These are phyloP conservation scores for Raja brachyura DNA, from an alignment of 2,113 vertebrate genomes.

Conservation along the genomic window DNA sequence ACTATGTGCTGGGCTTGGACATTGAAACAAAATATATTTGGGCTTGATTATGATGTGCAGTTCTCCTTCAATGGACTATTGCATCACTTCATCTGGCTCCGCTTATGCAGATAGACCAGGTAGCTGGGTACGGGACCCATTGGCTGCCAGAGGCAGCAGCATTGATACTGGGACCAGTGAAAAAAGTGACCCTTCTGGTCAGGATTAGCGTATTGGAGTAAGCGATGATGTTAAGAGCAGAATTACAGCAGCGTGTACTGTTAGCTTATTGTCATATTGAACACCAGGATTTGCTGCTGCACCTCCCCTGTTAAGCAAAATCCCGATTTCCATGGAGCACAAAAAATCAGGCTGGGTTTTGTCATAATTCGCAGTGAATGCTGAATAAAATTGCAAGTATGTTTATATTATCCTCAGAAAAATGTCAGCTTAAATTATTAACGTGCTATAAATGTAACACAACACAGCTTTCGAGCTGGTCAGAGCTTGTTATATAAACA, in stretches of 20 bases:
- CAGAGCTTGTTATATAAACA: neutral
- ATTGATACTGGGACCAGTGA: neutral
- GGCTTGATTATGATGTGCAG: neutral
- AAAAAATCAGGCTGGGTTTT: neutral
- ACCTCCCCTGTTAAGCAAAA: neutral
- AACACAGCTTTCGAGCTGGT: neutral
- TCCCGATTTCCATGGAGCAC: neutral
- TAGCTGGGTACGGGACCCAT: neutral
- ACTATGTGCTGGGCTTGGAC: neutral
- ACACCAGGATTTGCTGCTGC: neutral
- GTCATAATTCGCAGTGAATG: neutral
- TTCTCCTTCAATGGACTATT: neutral
- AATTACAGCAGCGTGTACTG: neutral
- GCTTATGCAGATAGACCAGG: neutral
- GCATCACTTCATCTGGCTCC: neutral
- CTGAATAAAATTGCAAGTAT: neutral
- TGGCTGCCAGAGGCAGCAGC: neutral
- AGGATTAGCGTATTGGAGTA: neutral
- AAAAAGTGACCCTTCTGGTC: neutral
- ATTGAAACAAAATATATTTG: neutral
- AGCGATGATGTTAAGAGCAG: neutral
- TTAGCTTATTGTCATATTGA: neutral
- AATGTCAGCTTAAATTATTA: neutral
- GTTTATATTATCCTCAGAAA: neutral
- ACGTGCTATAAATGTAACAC: neutral